Conservation (phyloP, 2,113 vertebrate genomes). For the Nycticorax nycticorax region DNA sequence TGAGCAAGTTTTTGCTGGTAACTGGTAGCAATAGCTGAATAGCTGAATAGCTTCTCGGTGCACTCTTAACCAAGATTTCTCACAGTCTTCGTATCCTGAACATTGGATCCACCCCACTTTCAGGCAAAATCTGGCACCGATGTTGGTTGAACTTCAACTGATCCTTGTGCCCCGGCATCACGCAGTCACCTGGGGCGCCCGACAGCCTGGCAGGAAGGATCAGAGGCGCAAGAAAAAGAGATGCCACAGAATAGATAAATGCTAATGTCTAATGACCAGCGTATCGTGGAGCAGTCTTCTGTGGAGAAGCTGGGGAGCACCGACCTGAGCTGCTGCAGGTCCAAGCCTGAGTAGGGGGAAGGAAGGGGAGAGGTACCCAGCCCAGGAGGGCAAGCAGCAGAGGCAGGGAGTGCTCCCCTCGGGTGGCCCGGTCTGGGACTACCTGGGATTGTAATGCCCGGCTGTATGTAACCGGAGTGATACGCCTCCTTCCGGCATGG, state of each 20-base stretch:
- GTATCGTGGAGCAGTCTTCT: fast-evolving
- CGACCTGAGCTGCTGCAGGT: background rate
- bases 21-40: background rate
- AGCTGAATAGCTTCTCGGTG: background rate
- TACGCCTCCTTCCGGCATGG: background rate
- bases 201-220: background rate
- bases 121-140: background rate
- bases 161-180: fast-evolving
- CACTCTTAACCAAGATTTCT: background rate
- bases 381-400: background rate
- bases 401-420: background rate
- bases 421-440: background rate
- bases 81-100: background rate
- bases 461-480: fast-evolving
- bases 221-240: background rate
- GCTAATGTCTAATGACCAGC: background rate
- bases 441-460: background rate
- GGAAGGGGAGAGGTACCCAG: background rate
- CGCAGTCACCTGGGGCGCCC: background rate
- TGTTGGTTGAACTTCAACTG: background rate
- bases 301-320: background rate
- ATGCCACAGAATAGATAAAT: background rate
- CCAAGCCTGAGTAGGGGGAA: background rate
- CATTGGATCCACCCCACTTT: background rate
- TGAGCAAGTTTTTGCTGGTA: background rate